These are phyloP conservation scores for Trissolcus basalis DNA, from an alignment of 1,140 invertebrate species.

Conservation along the genomic window DNA sequence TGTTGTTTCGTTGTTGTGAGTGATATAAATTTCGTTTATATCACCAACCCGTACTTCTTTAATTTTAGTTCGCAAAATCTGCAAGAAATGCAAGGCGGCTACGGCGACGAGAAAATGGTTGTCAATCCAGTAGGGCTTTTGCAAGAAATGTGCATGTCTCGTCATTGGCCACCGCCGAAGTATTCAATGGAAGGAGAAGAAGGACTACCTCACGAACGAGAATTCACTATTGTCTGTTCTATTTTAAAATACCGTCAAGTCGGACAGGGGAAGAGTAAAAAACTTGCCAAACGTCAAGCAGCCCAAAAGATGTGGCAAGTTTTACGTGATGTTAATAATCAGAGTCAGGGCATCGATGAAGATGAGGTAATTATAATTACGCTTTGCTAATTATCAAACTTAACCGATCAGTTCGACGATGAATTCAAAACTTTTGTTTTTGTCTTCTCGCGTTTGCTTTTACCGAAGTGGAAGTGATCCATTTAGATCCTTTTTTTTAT, in stretches of 20 bases:
- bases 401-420: neutral
- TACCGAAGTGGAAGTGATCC: slow-evolving; percentile 74
- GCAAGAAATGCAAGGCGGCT: slow-evolving; percentile 67
- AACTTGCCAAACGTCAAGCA: slow-evolving; percentile 94
- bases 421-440: neutral
- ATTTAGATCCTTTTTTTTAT: slow-evolving; percentile 39
- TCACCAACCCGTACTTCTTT: neutral
- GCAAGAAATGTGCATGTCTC: slow-evolving; percentile 95
- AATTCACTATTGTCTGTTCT: slow-evolving; percentile 94
- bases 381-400: neutral
- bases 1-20: too few relatives aligned
- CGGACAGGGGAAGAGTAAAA: slow-evolving; percentile 95
- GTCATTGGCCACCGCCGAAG: slow-evolving; percentile 92
- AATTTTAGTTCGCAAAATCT: slow-evolving; percentile 66
- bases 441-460: neutral
- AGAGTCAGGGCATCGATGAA: slow-evolving; percentile 76
- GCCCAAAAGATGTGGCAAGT: slow-evolving; percentile 94
- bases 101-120: slow-evolving; percentile 82
- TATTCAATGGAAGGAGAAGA: slow-evolving; percentile 94
- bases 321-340: slow-evolving; percentile 82
- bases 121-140: slow-evolving; percentile 96
- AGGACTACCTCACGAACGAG: slow-evolving; percentile 93
- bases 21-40: too few relatives aligned
- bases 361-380: slow-evolving; percentile 76
- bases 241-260: slow-evolving; percentile 88